A percentile compares a stretch with the other conserved stretches of the same genome.
Conservation (phyloP, 2,888 invertebrate species). For the Drosophila atroscutellata region DNA sequence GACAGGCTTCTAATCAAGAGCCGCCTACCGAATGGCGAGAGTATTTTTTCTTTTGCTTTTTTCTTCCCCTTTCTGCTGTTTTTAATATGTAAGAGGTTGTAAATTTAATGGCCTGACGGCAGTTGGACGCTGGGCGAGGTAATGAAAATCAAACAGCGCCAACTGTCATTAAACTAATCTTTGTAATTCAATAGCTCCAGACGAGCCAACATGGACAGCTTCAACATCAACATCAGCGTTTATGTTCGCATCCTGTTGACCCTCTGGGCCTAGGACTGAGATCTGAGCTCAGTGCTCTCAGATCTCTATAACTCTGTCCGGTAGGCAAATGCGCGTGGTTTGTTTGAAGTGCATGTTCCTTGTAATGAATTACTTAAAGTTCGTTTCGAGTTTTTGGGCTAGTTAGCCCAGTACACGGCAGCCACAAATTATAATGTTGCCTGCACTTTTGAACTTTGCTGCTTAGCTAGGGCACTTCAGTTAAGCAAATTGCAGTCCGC, state of each 20-base stretch:
- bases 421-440: slow-evolving; percentile 76
- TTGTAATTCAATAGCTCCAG: slow-evolving; percentile 79
- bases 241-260: slow-evolving; percentile 49
- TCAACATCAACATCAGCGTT: slow-evolving; percentile 21
- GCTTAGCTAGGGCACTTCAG: slow-evolving; percentile 52
- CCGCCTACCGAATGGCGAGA: slow-evolving; percentile 28
- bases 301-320: neutral
- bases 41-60: slow-evolving; percentile 13
- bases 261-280: slow-evolving; percentile 13
- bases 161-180: slow-evolving; percentile 83
- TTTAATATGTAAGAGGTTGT: slow-evolving; percentile 78
- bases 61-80: slow-evolving; percentile 27
- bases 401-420: slow-evolving; percentile 68
- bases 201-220: slow-evolving; percentile 34
- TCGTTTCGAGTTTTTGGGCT: slow-evolving; percentile 41
- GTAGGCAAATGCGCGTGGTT: slow-evolving; percentile 64
- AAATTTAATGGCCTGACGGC: slow-evolving; percentile 76
- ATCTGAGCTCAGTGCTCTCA: neutral
- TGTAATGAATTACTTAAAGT: slow-evolving; percentile 72
- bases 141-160: slow-evolving; percentile 81
- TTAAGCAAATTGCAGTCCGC: slow-evolving; percentile 70
- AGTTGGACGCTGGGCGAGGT: slow-evolving; percentile 57
- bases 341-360: slow-evolving; percentile 64
- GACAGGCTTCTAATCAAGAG: slow-evolving; percentile 66
- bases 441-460: slow-evolving; percentile 76